phyloP scores from a whole-genome alignment of 2,888 invertebrate genomes.

The Lasius fuliginosus region DNA sequence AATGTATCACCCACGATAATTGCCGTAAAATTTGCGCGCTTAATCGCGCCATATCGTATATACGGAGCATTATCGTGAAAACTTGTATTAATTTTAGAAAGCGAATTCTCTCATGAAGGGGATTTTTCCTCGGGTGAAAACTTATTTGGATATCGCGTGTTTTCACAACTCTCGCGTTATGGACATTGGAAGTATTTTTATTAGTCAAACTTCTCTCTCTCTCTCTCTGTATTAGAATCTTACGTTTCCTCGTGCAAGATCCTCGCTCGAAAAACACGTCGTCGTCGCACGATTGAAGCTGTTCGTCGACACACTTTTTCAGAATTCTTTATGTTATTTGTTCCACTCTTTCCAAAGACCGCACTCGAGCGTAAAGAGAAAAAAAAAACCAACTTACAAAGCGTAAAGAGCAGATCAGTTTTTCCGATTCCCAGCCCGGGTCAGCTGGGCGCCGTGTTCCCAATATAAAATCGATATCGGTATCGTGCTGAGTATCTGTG shows the following conservation, averaged over 20 bases:
- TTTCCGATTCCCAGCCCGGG: conserved; percentile 32
- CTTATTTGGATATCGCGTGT: conserved; percentile 39
- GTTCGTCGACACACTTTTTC: conserved; percentile 37
- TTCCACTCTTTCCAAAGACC: conserved; percentile 14
- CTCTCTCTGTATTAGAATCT: neutral
- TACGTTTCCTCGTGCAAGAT: neutral
- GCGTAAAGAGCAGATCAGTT: conserved; percentile 33
- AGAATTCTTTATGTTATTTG: neutral
- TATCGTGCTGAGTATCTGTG: conserved; percentile 26
- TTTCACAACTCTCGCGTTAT: conserved; percentile 3
- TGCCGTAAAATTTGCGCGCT: conserved; percentile 1
- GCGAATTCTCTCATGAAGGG: conserved; percentile 38
- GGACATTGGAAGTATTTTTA: neutral
- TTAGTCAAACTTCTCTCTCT: neutral
- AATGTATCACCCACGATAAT: neutral
- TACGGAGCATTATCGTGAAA: neutral
- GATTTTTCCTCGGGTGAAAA: conserved; percentile 24
- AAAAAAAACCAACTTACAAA: neutral
- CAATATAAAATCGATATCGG: conserved; percentile 18
- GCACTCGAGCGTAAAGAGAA: conserved; percentile 20
- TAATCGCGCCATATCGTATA: neutral
- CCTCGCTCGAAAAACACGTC: neutral
- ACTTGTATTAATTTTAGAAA: conserved; percentile 29
- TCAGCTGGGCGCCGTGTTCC: conserved; percentile 10
- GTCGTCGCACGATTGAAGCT: conserved; percentile 1